Percentiles rank a stretch among this genome's conserved stretches.
phyloP scores from a whole-genome alignment of 2,797 vertebrate species.

The Neosilurus mollespiculum region DNA sequence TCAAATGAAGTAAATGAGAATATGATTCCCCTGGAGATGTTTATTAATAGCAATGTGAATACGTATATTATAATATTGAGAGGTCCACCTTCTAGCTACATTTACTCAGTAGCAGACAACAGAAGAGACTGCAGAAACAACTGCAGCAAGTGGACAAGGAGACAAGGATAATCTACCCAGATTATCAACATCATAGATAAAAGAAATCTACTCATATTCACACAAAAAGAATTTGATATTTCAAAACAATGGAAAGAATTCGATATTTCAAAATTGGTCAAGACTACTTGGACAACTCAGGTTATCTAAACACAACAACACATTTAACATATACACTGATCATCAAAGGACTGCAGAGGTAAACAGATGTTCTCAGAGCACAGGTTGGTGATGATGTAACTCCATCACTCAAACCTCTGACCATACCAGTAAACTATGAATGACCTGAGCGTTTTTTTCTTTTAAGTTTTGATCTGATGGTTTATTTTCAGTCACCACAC shows the following conservation, averaged over 20 bases:
- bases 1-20: slow-evolving; percentile 50
- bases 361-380: slow-evolving; percentile 11
- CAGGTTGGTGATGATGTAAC: slow-evolving; percentile 33
- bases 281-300: not conserved
- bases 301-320: slow-evolving; percentile 9
- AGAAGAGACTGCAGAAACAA: slow-evolving; percentile 11
- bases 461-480: slow-evolving; percentile 62
- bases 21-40: slow-evolving; percentile 54
- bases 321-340: not conserved
- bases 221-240: not conserved
- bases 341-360: slow-evolving; percentile 1
- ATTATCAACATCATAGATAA: not conserved
- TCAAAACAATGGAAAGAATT: not conserved
- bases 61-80: slow-evolving; percentile 68
- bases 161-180: not conserved
- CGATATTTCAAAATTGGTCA: slow-evolving; percentile 8
- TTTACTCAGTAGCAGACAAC: slow-evolving; percentile 35
- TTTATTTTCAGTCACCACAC: slow-evolving; percentile 61
- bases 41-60: slow-evolving; percentile 68
- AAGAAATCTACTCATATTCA: not conserved
- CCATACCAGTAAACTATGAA: slow-evolving; percentile 67
- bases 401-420: slow-evolving; percentile 28
- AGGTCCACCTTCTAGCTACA: slow-evolving; percentile 59
- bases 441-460: slow-evolving; percentile 63
- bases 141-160: slow-evolving; percentile 20